Conservation (phyloP, 1,140 invertebrate species). For the Drosophila eugracilis region DNA sequence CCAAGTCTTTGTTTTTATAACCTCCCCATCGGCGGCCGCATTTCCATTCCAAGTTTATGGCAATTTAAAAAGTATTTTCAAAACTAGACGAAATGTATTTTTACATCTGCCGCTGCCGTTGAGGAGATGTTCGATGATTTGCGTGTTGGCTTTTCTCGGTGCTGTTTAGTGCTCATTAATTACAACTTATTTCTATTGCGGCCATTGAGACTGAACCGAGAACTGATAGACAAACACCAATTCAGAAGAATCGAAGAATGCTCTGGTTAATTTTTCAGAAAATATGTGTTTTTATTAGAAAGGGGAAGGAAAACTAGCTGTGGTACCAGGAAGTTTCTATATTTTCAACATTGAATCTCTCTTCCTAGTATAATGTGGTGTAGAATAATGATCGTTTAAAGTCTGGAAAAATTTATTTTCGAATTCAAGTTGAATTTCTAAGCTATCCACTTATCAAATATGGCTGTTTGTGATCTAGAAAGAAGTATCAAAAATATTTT, state of each 20-base stretch:
- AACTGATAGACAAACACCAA: neutral
- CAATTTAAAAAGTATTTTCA: constrained; percentile 64
- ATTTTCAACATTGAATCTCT: too few relatives aligned
- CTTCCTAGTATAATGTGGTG: too few relatives aligned
- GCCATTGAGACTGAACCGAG: neutral
- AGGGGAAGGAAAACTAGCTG: too few relatives aligned
- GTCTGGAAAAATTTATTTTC: too few relatives aligned
- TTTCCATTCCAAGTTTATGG: constrained; percentile 59
- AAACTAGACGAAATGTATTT: constrained; percentile 69
- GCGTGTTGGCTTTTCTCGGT: constrained; percentile 34
- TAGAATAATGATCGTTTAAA: too few relatives aligned
- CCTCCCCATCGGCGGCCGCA: constrained; percentile 1
- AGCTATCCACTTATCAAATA: too few relatives aligned
- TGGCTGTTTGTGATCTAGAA: too few relatives aligned
- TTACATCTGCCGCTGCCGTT: constrained; percentile 44
- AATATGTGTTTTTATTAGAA: too few relatives aligned
- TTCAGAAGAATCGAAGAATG: neutral
- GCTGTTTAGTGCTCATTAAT: constrained; percentile 63
- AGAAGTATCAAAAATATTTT: too few relatives aligned
- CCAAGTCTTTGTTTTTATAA: constrained; percentile 36
- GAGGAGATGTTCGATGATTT: constrained; percentile 49
- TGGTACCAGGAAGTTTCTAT: too few relatives aligned
- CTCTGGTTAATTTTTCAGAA: neutral
- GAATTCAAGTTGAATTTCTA: too few relatives aligned
- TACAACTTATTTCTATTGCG: constrained; percentile 49